Evolutionary conservation across 2,888 invertebrate species (phyloP).

Genomic region (Stictocephala bisonia): DNA sequence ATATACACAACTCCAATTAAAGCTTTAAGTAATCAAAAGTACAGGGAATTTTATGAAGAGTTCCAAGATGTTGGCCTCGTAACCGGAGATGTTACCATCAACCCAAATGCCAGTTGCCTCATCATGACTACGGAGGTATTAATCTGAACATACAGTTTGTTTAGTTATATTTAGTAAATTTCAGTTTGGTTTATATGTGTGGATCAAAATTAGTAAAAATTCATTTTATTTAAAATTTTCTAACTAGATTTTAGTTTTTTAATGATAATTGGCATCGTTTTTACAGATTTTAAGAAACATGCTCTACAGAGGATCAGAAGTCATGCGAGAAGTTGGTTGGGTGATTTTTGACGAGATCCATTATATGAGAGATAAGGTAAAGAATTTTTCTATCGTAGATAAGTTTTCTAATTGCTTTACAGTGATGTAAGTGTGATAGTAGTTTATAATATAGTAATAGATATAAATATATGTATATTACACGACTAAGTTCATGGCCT

Average conservation of each 20-base stretch:
- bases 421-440: no score
- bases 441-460: no score
- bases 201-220: neutral
- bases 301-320: constrained; percentile 98
- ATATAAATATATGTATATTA: no score
- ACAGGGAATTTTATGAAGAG: constrained; percentile 96
- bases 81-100: constrained; percentile 99
- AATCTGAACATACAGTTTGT: neutral
- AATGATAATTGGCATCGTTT: no score
- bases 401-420: no score
- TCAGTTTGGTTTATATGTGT: neutral
- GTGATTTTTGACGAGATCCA: constrained; percentile 99
- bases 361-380: constrained; percentile 96
- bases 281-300: constrained; percentile 94
- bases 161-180: neutral
- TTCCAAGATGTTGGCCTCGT: constrained; percentile 98
- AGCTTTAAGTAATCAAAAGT: constrained; percentile 99
- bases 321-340: constrained; percentile 99
- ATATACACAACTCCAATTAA: constrained; percentile 99
- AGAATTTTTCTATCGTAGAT: no score
- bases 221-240: neutral
- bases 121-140: constrained; percentile 99
- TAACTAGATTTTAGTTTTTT: constrained; percentile 1
- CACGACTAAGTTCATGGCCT: no score
- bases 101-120: constrained; percentile 96